Conservation (phyloP, 2,888 invertebrate species). For the Lathronympha strigana region DNA sequence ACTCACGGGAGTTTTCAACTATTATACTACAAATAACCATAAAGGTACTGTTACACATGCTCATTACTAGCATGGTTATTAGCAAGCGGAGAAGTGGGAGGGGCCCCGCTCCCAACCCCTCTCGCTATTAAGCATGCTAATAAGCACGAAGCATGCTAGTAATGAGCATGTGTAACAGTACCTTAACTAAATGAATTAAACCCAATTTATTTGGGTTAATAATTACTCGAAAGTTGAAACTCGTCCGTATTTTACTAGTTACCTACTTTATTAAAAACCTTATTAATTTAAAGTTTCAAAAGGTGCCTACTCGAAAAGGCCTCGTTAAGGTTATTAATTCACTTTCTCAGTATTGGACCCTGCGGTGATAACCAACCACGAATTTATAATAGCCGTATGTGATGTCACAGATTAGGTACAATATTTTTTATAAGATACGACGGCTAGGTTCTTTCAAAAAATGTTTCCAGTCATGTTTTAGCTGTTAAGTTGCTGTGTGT, state of each 20-base stretch:
- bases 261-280: background rate
- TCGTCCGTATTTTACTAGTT: background rate
- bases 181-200: background rate
- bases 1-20: no score
- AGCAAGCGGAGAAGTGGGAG: no score
- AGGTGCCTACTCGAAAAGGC: slow-evolving; percentile 9
- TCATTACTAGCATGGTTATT: no score
- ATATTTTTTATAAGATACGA: background rate
- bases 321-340: slow-evolving; percentile 27
- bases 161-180: no score
- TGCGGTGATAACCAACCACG: background rate
- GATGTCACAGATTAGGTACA: background rate
- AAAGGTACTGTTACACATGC: no score
- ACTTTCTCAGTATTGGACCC: slow-evolving; percentile 6
- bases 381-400: background rate
- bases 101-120: no score
- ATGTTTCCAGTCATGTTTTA: no score
- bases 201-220: background rate
- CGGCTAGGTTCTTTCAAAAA: background rate
- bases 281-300: slow-evolving; percentile 7
- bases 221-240: background rate
- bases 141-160: no score
- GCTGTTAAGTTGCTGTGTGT: no score
- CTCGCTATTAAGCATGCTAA: no score
- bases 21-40: no score